Evolutionary conservation across 2,888 invertebrate species (phyloP).

Genomic region (Leptinotarsa rubiginosa): DNA sequence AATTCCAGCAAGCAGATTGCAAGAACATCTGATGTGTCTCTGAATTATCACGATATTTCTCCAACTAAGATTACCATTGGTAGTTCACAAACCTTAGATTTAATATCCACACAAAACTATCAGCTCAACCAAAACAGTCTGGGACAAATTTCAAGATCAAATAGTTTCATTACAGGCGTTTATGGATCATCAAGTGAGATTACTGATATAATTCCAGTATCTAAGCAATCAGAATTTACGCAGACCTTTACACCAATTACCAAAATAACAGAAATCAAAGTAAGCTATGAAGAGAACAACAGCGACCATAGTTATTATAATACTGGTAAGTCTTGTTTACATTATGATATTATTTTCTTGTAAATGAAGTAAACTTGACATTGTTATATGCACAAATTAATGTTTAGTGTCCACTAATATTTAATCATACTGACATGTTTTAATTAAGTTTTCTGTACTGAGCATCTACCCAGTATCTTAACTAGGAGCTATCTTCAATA

Average conservation of each 20-base stretch:
- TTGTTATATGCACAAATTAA: too few species aligned
- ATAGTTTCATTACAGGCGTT: conserved; percentile 11
- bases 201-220: conserved; percentile 4
- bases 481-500: too few species aligned
- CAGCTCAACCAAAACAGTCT: conserved; percentile 5
- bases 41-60: conserved; percentile 15
- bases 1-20: background rate
- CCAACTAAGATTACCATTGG: conserved; percentile 8
- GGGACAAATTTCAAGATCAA: conserved; percentile 19
- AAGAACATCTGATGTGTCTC: background rate
- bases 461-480: too few species aligned
- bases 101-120: conserved; percentile 7
- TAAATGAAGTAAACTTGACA: too few species aligned
- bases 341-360: too few species aligned
- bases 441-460: too few species aligned
- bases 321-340: conserved; percentile 12
- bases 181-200: conserved; percentile 9
- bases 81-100: conserved; percentile 12
- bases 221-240: conserved; percentile 6
- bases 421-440: too few species aligned
- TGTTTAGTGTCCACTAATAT: too few species aligned
- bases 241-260: background rate
- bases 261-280: conserved; percentile 11
- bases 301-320: conserved; percentile 21
- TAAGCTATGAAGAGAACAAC: conserved; percentile 11